Conservation (phyloP, 2,113 vertebrate genomes). For the Lepisosteus osseus region DNA sequence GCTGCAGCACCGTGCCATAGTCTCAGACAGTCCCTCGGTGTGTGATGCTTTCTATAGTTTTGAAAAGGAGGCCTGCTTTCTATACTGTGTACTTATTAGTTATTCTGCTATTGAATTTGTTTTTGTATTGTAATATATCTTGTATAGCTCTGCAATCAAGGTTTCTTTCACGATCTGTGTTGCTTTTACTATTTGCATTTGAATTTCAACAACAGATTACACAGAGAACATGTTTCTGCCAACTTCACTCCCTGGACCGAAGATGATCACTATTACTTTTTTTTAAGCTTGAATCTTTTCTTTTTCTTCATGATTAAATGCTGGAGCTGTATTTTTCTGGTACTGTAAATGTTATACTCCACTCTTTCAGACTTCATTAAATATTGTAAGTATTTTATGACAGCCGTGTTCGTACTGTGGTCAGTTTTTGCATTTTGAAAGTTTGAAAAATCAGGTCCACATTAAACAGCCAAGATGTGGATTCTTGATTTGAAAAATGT, state of each 20-base stretch:
- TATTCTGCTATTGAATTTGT: neutral
- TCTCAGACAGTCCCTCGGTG: no score
- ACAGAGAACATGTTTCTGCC: conserved; percentile 14
- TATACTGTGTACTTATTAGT: neutral
- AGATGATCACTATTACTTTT: conserved; percentile 1
- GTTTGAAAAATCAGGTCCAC: no score
- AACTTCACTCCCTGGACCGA: conserved; percentile 9
- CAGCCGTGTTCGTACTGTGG: no score
- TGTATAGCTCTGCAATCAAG: neutral
- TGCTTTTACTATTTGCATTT: conserved; percentile 15
- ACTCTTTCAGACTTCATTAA: conserved; percentile 26
- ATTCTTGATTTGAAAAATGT: no score
- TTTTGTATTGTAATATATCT: neutral
- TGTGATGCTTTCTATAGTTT: no score
- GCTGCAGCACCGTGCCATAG: no score
- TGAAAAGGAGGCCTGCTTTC: neutral
- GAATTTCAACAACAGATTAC: conserved; percentile 17
- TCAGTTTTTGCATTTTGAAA: no score
- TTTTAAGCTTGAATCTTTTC: neutral
- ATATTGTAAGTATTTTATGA: conserved; percentile 2
- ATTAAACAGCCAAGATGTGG: no score
- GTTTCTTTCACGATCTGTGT: neutral
- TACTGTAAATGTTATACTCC: conserved; percentile 24
- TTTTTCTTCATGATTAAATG: conserved; percentile 7
- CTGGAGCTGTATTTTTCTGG: conserved; percentile 23